Conservation (phyloP, 2,113 vertebrate genomes). For the Tyrannus savana region DNA sequence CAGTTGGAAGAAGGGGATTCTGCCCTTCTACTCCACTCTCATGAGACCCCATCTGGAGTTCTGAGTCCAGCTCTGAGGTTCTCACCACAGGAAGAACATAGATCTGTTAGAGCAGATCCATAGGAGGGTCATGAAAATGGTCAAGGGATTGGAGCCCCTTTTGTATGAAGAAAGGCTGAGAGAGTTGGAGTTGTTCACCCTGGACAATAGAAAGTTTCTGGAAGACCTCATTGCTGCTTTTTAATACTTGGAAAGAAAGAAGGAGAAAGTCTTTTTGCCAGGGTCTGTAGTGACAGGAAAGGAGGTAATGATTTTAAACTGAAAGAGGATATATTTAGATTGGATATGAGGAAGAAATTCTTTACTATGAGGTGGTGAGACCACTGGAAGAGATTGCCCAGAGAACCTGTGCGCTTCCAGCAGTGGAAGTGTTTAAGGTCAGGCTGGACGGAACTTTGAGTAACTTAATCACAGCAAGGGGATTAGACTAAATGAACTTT, state of each 20-base stretch:
- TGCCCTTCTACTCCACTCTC: background rate
- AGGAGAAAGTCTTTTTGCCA: background rate
- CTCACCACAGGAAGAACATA: background rate
- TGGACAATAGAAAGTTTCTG: background rate
- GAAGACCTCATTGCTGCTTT: background rate
- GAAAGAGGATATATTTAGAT: background rate
- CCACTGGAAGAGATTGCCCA: background rate
- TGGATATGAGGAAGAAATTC: background rate
- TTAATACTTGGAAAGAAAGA: background rate
- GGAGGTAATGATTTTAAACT: background rate
- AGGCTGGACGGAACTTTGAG: background rate
- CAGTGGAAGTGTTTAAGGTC: background rate
- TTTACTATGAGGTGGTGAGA: background rate
- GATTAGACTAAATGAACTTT: background rate
- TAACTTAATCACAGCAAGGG: background rate
- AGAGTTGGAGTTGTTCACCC: background rate
- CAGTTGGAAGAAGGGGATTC: background rate
- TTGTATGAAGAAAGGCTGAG: background rate
- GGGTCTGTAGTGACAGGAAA: background rate
- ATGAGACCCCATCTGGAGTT: background rate
- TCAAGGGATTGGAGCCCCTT: background rate
- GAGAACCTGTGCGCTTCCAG: background rate
- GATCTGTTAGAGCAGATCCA: background rate
- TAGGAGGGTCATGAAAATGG: background rate
- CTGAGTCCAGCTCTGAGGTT: background rate